phyloP scores from a whole-genome alignment of 2,113 vertebrate species.

The Sander vitreus region DNA sequence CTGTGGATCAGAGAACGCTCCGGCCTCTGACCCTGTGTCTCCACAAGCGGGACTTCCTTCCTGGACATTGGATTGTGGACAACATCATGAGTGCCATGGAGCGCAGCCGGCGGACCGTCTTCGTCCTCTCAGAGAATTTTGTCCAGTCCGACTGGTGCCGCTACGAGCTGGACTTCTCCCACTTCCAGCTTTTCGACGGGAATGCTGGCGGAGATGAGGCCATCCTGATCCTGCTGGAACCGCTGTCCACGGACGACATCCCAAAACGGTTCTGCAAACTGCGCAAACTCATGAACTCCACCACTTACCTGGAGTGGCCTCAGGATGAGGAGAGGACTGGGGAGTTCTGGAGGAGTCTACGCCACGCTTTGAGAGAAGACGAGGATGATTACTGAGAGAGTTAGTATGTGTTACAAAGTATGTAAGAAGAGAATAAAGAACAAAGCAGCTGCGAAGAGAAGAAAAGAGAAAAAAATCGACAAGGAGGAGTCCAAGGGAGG shows the following conservation, averaged over 20 bases:
- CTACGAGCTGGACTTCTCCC: slow-evolving; percentile 95
- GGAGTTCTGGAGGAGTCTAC: slow-evolving; percentile 89
- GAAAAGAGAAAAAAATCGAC: no score
- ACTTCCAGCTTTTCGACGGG: slow-evolving; percentile 92
- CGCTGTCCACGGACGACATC: slow-evolving; percentile 86
- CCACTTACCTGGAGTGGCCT: slow-evolving; percentile 94
- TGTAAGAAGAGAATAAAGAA: neutral
- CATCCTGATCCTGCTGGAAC: slow-evolving; percentile 90
- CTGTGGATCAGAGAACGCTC: neutral
- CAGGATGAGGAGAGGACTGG: slow-evolving; percentile 69
- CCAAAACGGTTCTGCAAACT: slow-evolving; percentile 93
- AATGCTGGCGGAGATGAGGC: slow-evolving; percentile 75
- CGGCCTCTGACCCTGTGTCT: slow-evolving; percentile 87
- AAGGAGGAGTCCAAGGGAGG: neutral
- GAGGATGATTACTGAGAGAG: slow-evolving; percentile 24
- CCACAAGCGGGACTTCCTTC: slow-evolving; percentile 92
- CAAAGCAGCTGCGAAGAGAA: neutral
- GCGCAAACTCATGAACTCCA: slow-evolving; percentile 91
- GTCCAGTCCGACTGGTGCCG: slow-evolving; percentile 94
- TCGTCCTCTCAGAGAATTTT: slow-evolving; percentile 91
- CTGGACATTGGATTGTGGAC: slow-evolving; percentile 91
- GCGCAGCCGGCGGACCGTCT: slow-evolving; percentile 88
- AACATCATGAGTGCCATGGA: slow-evolving; percentile 93
- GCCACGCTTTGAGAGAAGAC: slow-evolving; percentile 77
- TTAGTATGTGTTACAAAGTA: no score